These are phyloP conservation scores for Brenthis ino DNA, from an alignment of 2,888 invertebrate genomes.

Conservation along the genomic window DNA sequence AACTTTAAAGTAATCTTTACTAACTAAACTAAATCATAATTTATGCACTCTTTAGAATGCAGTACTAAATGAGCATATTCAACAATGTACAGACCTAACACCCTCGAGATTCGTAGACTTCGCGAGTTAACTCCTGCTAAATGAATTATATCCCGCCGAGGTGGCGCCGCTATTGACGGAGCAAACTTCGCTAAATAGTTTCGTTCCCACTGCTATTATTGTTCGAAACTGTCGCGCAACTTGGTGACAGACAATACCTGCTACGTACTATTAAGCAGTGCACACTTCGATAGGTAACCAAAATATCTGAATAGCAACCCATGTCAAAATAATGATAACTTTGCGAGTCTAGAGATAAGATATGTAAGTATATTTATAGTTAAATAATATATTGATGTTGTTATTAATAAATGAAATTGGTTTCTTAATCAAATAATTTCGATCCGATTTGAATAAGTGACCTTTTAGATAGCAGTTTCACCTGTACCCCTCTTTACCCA, in stretches of 20 bases:
- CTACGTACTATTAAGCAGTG: slow-evolving; percentile 44
- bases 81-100: slow-evolving; percentile 43
- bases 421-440: no score
- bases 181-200: slow-evolving; percentile 79
- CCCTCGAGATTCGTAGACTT: slow-evolving; percentile 56
- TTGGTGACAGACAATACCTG: slow-evolving; percentile 63
- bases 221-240: slow-evolving; percentile 73
- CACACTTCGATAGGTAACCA: slow-evolving; percentile 33
- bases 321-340: slow-evolving; percentile 13
- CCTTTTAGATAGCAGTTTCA: no score
- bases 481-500: no score
- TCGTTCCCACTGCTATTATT: slow-evolving; percentile 77
- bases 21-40: slow-evolving; percentile 16
- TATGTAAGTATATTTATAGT: neutral
- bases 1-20: slow-evolving; percentile 1
- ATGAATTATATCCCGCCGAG: slow-evolving; percentile 76
- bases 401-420: no score
- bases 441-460: no score
- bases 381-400: no score
- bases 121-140: slow-evolving; percentile 69
- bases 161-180: slow-evolving; percentile 76
- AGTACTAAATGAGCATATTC: slow-evolving; percentile 53
- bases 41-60: slow-evolving; percentile 27
- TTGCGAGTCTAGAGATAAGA: neutral
- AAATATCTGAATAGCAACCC: slow-evolving; percentile 22